Evolutionary conservation across 2,113 vertebrate species (phyloP).

Genomic region (Atractosteus spatula): DNA sequence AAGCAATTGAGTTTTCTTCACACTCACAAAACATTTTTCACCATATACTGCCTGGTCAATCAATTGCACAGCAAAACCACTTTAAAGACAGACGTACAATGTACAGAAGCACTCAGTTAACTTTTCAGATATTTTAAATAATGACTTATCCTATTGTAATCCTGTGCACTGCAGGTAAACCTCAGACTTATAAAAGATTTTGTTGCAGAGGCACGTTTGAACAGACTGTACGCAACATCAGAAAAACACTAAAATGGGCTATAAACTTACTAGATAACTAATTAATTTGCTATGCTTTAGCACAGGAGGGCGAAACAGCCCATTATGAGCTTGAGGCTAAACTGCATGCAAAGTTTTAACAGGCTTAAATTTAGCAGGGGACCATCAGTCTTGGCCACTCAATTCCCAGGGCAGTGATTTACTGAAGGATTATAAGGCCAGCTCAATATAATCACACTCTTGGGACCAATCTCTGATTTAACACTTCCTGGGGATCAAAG

Average conservation of each 20-base stretch:
- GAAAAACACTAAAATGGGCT: slow-evolving; percentile 24
- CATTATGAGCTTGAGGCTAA: slow-evolving; percentile 18
- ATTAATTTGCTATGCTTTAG: slow-evolving; percentile 30
- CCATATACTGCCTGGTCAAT: no score
- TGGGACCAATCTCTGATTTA: slow-evolving; percentile 29
- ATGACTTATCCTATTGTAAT: no score
- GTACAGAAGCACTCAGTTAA: no score
- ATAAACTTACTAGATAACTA: slow-evolving; percentile 36
- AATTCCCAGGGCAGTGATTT: slow-evolving; percentile 33
- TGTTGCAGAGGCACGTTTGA: neutral
- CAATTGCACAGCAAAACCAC: no score
- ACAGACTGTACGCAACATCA: slow-evolving; percentile 33
- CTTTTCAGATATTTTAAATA: no score
- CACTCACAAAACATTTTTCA: no score
- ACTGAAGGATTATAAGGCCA: slow-evolving; percentile 19
- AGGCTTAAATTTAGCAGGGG: slow-evolving; percentile 20
- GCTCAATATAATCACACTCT: slow-evolving; percentile 18
- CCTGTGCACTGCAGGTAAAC: neutral
- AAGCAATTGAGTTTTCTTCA: no score
- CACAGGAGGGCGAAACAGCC: slow-evolving; percentile 9
- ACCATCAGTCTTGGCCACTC: slow-evolving; percentile 12
- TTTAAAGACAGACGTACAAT: no score
- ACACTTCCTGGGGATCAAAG: slow-evolving; percentile 27
- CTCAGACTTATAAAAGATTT: slow-evolving; percentile 9
- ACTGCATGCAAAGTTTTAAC: slow-evolving; percentile 24